phyloP scores from a whole-genome alignment of 1,140 invertebrate genomes.

The Maconellicoccus hirsutus region DNA sequence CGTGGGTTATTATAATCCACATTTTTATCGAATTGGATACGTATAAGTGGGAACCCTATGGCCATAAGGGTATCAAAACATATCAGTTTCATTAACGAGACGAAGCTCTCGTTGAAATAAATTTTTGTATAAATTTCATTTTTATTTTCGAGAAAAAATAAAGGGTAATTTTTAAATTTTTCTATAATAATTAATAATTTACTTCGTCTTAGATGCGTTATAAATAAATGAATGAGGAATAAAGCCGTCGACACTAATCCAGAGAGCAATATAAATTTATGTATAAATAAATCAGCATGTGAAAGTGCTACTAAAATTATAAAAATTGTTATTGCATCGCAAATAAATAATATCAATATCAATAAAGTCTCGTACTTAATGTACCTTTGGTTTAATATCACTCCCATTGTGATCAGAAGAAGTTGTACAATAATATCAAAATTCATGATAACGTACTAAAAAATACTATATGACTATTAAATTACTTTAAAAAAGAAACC shows the following conservation, averaged over 20 bases:
- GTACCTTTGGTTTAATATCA: neutral
- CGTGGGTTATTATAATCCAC: neutral
- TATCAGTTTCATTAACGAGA: too few relatives aligned
- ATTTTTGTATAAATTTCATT: neutral
- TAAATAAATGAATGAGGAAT: neutral
- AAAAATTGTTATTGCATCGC: neutral
- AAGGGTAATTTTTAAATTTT: neutral
- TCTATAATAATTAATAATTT: neutral
- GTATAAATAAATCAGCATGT: neutral
- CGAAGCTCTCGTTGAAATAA: neutral
- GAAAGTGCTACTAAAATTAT: neutral
- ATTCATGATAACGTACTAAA: too few relatives aligned
- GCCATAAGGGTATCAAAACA: too few relatives aligned
- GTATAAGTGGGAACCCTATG: too few relatives aligned
- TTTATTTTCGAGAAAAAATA: neutral
- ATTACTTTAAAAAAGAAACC: too few relatives aligned
- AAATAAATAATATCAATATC: neutral
- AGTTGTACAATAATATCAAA: too few relatives aligned
- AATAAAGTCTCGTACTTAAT: neutral
- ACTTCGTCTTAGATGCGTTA: neutral
- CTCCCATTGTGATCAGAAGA: neutral
- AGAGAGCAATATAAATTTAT: neutral
- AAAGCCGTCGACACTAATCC: neutral
- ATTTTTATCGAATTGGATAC: neutral
- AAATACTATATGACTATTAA: too few relatives aligned